Evolutionary conservation across 2,797 vertebrate genomes (phyloP), one percentile per base, ranked within the genome.

Genomic region (Gobio occitaniae): DNA sequence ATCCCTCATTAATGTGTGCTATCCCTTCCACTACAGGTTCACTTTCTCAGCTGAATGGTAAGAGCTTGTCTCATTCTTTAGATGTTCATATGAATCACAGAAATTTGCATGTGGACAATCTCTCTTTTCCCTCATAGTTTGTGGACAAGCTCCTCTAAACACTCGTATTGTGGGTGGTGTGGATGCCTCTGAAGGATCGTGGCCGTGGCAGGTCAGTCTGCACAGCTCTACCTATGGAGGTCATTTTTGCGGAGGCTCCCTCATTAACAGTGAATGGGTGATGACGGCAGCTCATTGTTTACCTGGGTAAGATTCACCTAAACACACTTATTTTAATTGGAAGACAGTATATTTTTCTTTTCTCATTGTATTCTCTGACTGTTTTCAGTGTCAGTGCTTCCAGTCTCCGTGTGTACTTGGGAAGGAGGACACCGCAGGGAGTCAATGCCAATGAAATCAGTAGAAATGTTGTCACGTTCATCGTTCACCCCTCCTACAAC

Each of bases 171-270:
- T 89, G 54, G 88, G 86, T 17, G 88, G 84, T 32, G 61, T 78
- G 47, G 11, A 66, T 72, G 79, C 82, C 6, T 2, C 38, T 38
- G 29, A 81, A 5, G 86, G 88, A 25, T 71, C 79, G 0, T 89
- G 88, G 88, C 88, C 86, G 1, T 89, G 88, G 88, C 88, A 89
- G 75, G 84, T 85, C 63, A 89, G 88, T 72, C 65, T 89, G 32
- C 74, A 88, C 1, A 80, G 69, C 47, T 1, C 44, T 1, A 10
- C 0, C 3, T 71, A 17, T 7, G 70, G 48, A 25, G 44, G 71
- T 16, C 87, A 88, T 77, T 86, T 89, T 74, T 89, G 88, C 4
- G 86, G 88, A 72, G 86, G 88, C n/a, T 85, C 84, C 12, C 86
- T 89, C 6, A 86, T 89, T 38, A 88, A 72, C 68, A 83, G 6